A percentile compares a stretch with the other conserved stretches of the same genome.
Evolutionary conservation across 2,888 invertebrate genomes (phyloP).

Genomic region (Drosophila tripunctata): DNA sequence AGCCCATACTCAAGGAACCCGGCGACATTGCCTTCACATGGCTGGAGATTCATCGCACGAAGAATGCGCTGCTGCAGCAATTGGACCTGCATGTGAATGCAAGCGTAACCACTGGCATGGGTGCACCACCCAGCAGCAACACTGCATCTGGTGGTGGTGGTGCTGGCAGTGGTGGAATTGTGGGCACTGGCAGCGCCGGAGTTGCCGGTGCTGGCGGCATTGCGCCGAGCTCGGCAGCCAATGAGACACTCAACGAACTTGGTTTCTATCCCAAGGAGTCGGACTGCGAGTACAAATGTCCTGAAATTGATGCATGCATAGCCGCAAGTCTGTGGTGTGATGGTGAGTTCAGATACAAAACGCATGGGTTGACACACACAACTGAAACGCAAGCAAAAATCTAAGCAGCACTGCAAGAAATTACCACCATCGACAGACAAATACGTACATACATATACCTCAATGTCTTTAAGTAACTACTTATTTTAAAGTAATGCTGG

Average conservation of each 20-base stretch:
- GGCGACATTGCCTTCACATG: constrained; percentile 91
- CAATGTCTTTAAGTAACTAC: not conserved
- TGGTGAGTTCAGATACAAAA: constrained; percentile 84
- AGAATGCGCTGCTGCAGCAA: constrained; percentile 87
- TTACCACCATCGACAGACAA: not conserved
- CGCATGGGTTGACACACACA: constrained; percentile 16
- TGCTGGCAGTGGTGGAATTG: constrained; percentile 34
- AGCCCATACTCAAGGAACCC: constrained; percentile 89
- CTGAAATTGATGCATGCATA: constrained; percentile 91
- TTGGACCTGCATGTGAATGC: constrained; percentile 84
- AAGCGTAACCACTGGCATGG: constrained; percentile 74
- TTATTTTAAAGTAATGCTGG: not conserved
- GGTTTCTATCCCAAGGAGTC: constrained; percentile 84
- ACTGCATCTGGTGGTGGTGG: constrained; percentile 35
- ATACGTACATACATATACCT: too few species aligned
- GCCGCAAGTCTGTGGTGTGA: constrained; percentile 90
- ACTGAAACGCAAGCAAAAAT: not conserved
- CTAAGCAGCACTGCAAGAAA: not conserved
- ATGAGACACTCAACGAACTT: constrained; percentile 84
- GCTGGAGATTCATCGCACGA: constrained; percentile 89
- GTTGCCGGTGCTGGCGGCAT: constrained; percentile 46
- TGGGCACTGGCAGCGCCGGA: constrained; percentile 51
- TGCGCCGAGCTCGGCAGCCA: constrained; percentile 63
- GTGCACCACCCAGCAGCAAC: constrained; percentile 35
- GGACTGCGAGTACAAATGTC: constrained; percentile 88